phyloP scores from a whole-genome alignment of 2,797 vertebrate genomes.

The Sibirionetta formosa region DNA sequence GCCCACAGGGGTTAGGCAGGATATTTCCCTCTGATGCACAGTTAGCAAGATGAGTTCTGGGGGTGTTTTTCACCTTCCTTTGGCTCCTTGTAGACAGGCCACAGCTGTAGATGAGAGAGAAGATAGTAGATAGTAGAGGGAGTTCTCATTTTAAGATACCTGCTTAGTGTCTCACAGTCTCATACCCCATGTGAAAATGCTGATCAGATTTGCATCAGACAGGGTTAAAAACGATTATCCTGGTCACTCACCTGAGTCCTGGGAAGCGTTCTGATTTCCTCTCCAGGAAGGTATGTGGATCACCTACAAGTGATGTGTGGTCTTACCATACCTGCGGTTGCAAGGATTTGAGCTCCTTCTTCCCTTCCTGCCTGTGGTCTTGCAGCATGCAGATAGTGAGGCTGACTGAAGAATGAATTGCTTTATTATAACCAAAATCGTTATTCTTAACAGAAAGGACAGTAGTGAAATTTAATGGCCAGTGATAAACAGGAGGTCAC shows the following conservation, averaged over 20 bases:
- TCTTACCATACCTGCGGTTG: slow-evolving; percentile 1
- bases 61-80: background rate
- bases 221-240: background rate
- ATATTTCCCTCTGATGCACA: background rate
- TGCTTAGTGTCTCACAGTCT: background rate
- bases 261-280: slow-evolving; percentile 2
- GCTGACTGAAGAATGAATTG: background rate
- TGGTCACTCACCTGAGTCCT: background rate
- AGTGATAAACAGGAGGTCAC: background rate
- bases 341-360: background rate
- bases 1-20: background rate
- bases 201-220: background rate
- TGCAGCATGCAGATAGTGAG: background rate
- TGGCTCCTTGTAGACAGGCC: background rate
- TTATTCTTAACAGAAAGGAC: background rate
- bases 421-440: background rate
- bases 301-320: background rate
- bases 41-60: background rate
- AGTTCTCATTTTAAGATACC: background rate
- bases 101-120: background rate
- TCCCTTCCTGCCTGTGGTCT: background rate
- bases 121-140: background rate
- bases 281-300: background rate
- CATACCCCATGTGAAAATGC: background rate
- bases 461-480: background rate